Conservation (phyloP, 2,797 vertebrate species). For the Sciurus vulgaris region DNA sequence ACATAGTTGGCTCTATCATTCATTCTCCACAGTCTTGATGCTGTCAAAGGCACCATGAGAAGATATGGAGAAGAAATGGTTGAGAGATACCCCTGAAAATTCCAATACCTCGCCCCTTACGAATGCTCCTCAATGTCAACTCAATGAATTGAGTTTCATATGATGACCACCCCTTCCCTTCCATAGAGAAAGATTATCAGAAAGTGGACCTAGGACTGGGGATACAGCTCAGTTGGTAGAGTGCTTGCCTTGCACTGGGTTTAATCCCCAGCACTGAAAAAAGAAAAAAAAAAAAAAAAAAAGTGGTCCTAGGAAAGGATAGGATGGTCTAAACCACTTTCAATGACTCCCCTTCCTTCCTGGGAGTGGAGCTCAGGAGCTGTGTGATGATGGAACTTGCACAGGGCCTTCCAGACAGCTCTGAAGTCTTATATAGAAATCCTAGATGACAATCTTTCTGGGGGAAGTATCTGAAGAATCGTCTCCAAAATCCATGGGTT, state of each 20-base stretch:
- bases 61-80: background rate
- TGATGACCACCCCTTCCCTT: background rate
- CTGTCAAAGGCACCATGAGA: background rate
- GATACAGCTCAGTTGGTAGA: too few relatives aligned
- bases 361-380: background rate
- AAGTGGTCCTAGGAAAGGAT: background rate
- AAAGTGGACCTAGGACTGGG: background rate
- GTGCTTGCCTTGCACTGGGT: too few relatives aligned
- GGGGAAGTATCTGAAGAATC: background rate
- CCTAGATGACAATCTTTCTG: background rate
- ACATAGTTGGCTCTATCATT: background rate
- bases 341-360: background rate
- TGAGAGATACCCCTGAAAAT: background rate
- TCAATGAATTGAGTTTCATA: background rate
- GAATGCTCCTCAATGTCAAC: background rate
- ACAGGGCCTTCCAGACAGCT: background rate
- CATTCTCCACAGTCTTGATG: background rate
- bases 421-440: background rate
- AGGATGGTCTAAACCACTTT: background rate
- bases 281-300: too few relatives aligned
- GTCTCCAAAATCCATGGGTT: background rate
- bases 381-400: accelerated
- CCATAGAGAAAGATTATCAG: background rate
- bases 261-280: too few relatives aligned
- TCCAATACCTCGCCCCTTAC: background rate